Evolutionary conservation across 2,888 invertebrate genomes (phyloP).

Genomic region (Drosophila villosipedis): DNA sequence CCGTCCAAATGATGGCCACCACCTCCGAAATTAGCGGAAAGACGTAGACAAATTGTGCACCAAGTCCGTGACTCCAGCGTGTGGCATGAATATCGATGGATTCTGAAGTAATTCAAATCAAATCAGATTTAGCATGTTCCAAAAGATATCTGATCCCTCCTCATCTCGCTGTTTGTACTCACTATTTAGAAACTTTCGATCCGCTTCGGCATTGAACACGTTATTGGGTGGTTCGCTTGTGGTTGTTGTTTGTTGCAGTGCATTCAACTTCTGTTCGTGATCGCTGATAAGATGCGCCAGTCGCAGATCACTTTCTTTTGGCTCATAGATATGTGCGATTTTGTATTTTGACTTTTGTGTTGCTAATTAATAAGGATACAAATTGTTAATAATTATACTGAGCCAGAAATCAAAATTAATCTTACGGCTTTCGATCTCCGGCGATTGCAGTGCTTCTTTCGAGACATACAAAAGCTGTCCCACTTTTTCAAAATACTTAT

Average conservation of each 20-base stretch:
- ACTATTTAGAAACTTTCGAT: slow-evolving; percentile 77
- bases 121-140: neutral
- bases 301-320: slow-evolving; percentile 46
- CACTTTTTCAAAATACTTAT: slow-evolving; percentile 66
- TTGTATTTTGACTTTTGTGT: slow-evolving; percentile 66
- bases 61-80: slow-evolving; percentile 67
- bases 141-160: neutral
- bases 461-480: slow-evolving; percentile 37
- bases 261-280: slow-evolving; percentile 9
- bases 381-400: rapidly evolving
- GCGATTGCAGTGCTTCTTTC: slow-evolving; percentile 31
- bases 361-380: slow-evolving; percentile 34
- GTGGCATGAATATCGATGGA: slow-evolving; percentile 78
- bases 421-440: slow-evolving; percentile 66
- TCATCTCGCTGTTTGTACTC: slow-evolving; percentile 17
- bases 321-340: slow-evolving; percentile 75
- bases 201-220: slow-evolving; percentile 65
- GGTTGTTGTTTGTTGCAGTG: slow-evolving; percentile 5
- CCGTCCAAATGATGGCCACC: slow-evolving; percentile 82
- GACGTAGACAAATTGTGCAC: slow-evolving; percentile 79
- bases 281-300: slow-evolving; percentile 52
- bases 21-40: slow-evolving; percentile 82
- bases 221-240: slow-evolving; percentile 56
- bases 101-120: slow-evolving; percentile 53
- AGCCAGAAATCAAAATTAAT: neutral